These are phyloP conservation scores for Chiroxiphia lanceolata DNA, from an alignment of 2,797 vertebrate species.

Conservation along the genomic window DNA sequence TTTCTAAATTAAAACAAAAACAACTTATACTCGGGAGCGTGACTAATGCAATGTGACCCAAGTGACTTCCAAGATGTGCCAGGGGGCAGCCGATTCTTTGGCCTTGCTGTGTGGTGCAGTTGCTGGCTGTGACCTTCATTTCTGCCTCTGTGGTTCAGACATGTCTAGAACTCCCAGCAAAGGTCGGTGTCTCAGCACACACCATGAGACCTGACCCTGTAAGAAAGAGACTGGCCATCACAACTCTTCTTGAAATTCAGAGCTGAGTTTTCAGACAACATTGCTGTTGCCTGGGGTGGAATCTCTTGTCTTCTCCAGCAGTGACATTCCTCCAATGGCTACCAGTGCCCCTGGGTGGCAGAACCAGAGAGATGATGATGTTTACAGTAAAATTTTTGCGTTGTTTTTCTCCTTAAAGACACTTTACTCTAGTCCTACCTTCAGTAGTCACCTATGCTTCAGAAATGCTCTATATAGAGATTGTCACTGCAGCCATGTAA, in stretches of 20 bases:
- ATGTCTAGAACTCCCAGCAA: background rate
- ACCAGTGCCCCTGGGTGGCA: background rate
- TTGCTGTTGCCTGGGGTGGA: background rate
- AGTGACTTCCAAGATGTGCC: background rate
- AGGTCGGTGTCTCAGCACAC: rapidly evolving
- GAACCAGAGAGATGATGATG: background rate
- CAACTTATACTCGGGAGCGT: conserved; percentile 23
- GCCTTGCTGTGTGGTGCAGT: background rate
- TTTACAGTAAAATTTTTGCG: background rate
- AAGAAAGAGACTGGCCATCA: background rate
- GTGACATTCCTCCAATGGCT: background rate
- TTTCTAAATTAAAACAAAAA: conserved; percentile 73
- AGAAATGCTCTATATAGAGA: background rate
- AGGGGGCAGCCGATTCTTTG: background rate
- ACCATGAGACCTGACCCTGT: rapidly evolving
- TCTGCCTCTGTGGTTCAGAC: background rate
- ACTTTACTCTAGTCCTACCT: background rate
- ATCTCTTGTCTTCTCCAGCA: background rate
- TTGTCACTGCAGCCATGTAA: background rate
- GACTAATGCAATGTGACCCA: conserved; percentile 58
- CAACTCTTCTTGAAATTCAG: background rate
- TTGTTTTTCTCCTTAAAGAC: background rate
- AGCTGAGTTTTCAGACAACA: rapidly evolving
- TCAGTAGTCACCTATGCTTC: background rate
- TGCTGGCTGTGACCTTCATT: background rate